Percentiles rank a stretch among this genome's conserved stretches.
Evolutionary conservation across 2,797 vertebrate species (phyloP).

Genomic region (Pristis pectinata): DNA sequence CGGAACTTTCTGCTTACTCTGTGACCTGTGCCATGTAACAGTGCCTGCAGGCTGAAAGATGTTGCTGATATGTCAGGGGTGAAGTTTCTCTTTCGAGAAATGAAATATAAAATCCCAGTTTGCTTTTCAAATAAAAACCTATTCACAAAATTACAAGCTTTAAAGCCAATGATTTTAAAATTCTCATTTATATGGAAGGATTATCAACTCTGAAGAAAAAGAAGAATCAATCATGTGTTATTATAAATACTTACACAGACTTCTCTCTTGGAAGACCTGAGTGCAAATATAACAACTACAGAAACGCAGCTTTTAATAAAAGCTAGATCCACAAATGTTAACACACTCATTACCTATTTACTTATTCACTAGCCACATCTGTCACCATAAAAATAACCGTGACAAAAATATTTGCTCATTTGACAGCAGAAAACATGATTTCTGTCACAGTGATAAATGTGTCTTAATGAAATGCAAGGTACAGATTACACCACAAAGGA

Average conservation of each 20-base stretch:
- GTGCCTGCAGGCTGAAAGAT: too few species aligned
- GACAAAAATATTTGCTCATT: background rate
- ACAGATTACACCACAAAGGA: background rate
- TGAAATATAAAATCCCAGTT: background rate
- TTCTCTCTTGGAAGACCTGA: too few species aligned
- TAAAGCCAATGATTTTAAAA: background rate
- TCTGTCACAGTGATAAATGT: background rate
- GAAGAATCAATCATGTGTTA: background rate
- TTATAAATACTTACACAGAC: too few species aligned
- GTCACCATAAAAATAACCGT: background rate
- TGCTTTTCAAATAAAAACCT: background rate
- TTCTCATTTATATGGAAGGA: background rate
- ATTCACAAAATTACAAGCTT: background rate
- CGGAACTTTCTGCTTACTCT: too few species aligned
- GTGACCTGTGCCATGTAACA: too few species aligned
- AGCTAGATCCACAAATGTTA: background rate
- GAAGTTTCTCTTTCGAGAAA: background rate
- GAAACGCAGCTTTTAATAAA: background rate
- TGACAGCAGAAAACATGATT: constrained; percentile 1
- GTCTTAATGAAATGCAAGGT: constrained; percentile 26
- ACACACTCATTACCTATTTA: background rate
- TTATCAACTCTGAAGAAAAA: background rate
- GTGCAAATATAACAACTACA: background rate
- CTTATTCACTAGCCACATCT: background rate
- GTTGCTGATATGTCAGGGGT: background rate